Evolutionary conservation across 2,888 invertebrate species (phyloP).

Genomic region (Epsilonema sp.): DNA sequence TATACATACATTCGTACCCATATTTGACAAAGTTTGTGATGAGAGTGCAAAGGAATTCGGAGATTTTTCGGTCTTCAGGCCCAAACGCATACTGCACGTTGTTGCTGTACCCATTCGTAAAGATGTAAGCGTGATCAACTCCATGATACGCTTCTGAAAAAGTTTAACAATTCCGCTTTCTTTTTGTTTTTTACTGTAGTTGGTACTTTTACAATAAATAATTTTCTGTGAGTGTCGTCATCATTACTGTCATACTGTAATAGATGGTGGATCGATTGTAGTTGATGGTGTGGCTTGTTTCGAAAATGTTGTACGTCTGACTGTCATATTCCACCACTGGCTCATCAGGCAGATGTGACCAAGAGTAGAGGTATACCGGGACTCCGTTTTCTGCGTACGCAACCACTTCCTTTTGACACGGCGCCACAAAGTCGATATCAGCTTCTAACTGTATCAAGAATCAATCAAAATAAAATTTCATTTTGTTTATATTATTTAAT

Average conservation of each 20-base stretch:
- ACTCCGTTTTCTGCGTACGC: conserved; percentile 16
- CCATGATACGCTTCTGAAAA: conserved; percentile 23
- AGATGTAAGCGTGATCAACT: conserved; percentile 27
- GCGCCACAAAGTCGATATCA: no score
- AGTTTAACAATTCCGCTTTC: no score
- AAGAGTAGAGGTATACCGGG: conserved; percentile 22
- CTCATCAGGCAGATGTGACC: conserved; percentile 19
- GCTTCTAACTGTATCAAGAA: no score
- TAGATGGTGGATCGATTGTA: not conserved
- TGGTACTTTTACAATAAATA: not conserved
- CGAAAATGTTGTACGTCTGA: conserved; percentile 19
- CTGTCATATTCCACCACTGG: conserved; percentile 22
- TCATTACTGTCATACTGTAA: not conserved
- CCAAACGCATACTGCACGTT: conserved; percentile 20
- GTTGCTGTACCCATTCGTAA: conserved; percentile 23
- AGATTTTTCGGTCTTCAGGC: conserved; percentile 21
- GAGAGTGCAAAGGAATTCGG: conserved; percentile 19
- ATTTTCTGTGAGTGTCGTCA: no score
- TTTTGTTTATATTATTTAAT: no score
- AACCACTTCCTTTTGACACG: conserved; percentile 22
- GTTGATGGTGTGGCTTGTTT: conserved; percentile 7
- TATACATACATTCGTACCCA: no score
- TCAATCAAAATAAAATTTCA: no score
- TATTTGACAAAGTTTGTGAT: conserved; percentile 22
- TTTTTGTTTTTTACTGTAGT: not conserved